Evolutionary conservation across 2,113 vertebrate species (phyloP).

Genomic region (Brienomyrus brachyistius): DNA sequence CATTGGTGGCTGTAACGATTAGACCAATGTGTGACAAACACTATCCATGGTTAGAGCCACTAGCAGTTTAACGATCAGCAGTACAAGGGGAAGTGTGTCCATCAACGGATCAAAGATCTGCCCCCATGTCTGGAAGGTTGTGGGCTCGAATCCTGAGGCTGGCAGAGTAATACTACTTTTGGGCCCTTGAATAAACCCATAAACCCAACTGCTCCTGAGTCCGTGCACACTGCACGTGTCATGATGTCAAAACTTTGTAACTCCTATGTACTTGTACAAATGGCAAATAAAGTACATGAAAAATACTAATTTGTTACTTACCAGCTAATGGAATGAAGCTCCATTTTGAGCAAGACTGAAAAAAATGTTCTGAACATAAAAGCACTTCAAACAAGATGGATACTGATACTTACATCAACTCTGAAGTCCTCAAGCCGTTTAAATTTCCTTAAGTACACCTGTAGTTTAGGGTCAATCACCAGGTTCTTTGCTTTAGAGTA

Average conservation of each 20-base stretch:
- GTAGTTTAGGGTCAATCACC: conserved; percentile 75
- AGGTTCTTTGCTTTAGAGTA: conserved; percentile 78
- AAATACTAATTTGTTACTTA: not conserved
- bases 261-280: not conserved
- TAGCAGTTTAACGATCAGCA: not conserved
- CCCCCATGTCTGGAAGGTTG: not conserved
- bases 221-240: not conserved
- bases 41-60: not conserved
- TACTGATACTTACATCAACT: conserved; percentile 69
- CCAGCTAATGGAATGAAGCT: not conserved
- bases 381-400: not conserved
- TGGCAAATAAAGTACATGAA: not conserved
- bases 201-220: not conserved
- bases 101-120: not conserved
- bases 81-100: not conserved
- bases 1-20: conserved; percentile 78
- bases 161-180: not conserved
- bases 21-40: not conserved
- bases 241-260: not conserved
- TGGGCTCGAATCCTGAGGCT: not conserved
- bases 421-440: conserved; percentile 93
- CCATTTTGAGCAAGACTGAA: not conserved
- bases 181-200: not conserved
- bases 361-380: not conserved
- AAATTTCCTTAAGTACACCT: conserved; percentile 81